Evolutionary conservation across 2,888 invertebrate species (phyloP).

Genomic region (Drosophila affinis): DNA sequence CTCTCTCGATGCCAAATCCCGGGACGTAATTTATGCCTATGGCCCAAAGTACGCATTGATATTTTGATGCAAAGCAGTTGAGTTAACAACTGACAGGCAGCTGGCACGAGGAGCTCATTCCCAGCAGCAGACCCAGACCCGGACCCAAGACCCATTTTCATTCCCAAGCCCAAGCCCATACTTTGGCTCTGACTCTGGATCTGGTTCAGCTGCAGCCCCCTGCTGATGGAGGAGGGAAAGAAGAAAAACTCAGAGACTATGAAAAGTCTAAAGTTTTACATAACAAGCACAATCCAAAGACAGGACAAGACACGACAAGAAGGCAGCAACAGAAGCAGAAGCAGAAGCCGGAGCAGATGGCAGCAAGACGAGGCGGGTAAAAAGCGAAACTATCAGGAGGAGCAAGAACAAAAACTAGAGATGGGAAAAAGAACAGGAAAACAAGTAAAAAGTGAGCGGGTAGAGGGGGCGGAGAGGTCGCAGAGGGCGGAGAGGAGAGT

Average conservation of each 20-base stretch:
- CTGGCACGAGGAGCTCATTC: conserved; percentile 20
- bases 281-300: conserved; percentile 48
- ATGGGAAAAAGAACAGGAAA: conserved; percentile 1
- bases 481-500: conserved; percentile 11
- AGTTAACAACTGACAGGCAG: conserved; percentile 64
- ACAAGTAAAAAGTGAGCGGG: conserved; percentile 14
- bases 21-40: conserved; percentile 66
- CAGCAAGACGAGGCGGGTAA: neutral
- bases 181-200: no score
- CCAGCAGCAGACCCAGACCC: neutral
- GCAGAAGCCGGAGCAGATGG: conserved; percentile 6
- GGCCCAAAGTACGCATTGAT: conserved; percentile 61
- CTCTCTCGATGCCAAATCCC: conserved; percentile 40
- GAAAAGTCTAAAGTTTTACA: conserved; percentile 54
- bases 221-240: neutral
- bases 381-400: conserved; percentile 23
- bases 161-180: neutral
- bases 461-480: neutral
- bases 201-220: conserved; percentile 1
- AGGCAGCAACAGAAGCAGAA: neutral
- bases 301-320: conserved; percentile 40
- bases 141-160: neutral
- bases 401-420: neutral
- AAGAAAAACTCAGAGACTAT: conserved; percentile 14
- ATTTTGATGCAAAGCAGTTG: conserved; percentile 72